phyloP scores from a whole-genome alignment of 2,888 invertebrate species.

The Orthosia gothica region DNA sequence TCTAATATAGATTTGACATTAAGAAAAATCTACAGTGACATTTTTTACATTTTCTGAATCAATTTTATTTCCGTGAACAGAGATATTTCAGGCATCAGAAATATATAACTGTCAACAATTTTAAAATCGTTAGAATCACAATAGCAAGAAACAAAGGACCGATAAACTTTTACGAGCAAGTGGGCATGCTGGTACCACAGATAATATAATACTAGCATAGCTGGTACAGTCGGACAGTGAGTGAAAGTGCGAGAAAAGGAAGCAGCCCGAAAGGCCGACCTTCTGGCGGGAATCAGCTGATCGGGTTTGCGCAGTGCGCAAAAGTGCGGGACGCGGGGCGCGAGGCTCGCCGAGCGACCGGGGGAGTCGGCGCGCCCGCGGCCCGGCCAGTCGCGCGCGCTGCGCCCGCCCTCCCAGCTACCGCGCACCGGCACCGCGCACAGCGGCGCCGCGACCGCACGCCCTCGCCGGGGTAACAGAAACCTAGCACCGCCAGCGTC shows the following conservation, averaged over 20 bases:
- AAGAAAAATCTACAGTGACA: not conserved
- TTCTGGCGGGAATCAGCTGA: constrained; percentile 91
- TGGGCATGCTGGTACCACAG: constrained; percentile 26
- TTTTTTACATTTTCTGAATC: constrained; percentile 2
- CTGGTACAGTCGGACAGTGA: constrained; percentile 56
- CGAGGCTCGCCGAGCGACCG: constrained; percentile 67
- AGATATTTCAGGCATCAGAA: too few species aligned
- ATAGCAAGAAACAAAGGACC: constrained; percentile 6
- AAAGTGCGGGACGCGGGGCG: constrained; percentile 80
- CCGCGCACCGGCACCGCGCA: constrained; percentile 63
- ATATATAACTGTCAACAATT: not conserved
- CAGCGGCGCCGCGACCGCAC: constrained; percentile 68
- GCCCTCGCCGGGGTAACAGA: constrained; percentile 72
- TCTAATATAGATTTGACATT: not conserved
- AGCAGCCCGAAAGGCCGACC: constrained; percentile 81
- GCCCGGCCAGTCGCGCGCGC: constrained; percentile 82
- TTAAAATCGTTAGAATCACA: not conserved
- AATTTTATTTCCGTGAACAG: not conserved
- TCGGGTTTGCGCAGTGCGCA: constrained; percentile 91
- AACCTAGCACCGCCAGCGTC: constrained; percentile 64
- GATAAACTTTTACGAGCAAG: constrained; percentile 37
- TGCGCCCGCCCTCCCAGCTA: constrained; percentile 72
- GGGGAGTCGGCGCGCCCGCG: constrained; percentile 81
- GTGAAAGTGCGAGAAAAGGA: constrained; percentile 79
- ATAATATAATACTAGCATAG: too few species aligned